Evolutionary conservation across 2,888 invertebrate genomes (phyloP).

Genomic region (Pristionchus mayeri): DNA sequence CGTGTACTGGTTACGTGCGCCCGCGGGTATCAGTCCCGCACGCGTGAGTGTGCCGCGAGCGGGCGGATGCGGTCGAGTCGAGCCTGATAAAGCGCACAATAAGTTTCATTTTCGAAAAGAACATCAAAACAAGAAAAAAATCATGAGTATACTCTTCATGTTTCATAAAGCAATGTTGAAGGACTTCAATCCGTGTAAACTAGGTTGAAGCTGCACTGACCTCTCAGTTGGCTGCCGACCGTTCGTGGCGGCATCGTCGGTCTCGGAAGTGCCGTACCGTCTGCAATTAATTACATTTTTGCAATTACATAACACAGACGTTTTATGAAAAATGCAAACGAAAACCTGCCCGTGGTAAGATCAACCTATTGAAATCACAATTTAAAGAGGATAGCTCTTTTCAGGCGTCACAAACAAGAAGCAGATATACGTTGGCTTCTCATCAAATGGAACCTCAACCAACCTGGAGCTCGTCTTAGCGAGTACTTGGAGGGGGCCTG

Average conservation of each 20-base stretch:
- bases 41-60: slow-evolving; percentile 24
- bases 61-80: not conserved
- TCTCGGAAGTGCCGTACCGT: not conserved
- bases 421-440: too few relatives aligned
- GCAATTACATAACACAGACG: too few relatives aligned
- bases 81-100: not conserved
- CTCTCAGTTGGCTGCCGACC: not conserved
- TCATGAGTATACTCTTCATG: too few relatives aligned
- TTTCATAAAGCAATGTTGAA: too few relatives aligned
- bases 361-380: too few relatives aligned
- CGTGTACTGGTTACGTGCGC: slow-evolving; percentile 21
- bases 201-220: too few relatives aligned
- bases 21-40: slow-evolving; percentile 18
- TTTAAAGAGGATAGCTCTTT: too few relatives aligned
- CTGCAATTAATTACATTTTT: not conserved
- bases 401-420: too few relatives aligned
- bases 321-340: too few relatives aligned
- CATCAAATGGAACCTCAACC: too few relatives aligned
- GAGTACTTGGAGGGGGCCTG: slow-evolving; percentile 30
- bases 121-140: not conserved
- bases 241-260: slow-evolving; percentile 26
- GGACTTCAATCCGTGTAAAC: too few relatives aligned
- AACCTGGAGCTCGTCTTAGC: slow-evolving; percentile 30
- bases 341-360: too few relatives aligned
- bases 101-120: not conserved